A percentile compares a stretch with the other conserved stretches of the same genome.
Evolutionary conservation across 2,113 vertebrate species (phyloP).

Genomic region (Apaloderma vittatum): DNA sequence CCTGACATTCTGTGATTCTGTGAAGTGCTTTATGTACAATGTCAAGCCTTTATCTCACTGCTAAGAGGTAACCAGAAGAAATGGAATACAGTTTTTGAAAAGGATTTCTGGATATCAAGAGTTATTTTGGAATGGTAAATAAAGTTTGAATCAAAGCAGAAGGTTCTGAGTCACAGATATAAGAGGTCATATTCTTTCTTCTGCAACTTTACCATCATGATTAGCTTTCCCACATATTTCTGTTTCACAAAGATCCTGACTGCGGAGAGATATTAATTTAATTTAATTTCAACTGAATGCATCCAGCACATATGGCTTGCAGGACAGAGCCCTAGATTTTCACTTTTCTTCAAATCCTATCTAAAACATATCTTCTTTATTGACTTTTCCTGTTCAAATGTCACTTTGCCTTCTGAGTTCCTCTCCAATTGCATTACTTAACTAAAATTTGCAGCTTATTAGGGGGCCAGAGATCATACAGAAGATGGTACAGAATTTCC

Average conservation of each 20-base stretch:
- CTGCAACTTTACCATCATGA: neutral
- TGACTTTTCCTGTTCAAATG: conserved; percentile 9
- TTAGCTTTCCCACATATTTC: neutral
- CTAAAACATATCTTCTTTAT: neutral
- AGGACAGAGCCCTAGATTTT: neutral
- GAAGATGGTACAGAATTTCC: neutral
- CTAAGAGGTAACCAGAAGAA: neutral
- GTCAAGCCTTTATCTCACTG: neutral
- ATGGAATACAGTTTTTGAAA: neutral
- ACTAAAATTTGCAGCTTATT: neutral
- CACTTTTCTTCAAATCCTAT: neutral
- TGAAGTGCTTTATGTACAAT: neutral
- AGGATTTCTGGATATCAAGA: neutral
- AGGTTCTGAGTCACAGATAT: conserved; percentile 34
- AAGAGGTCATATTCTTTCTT: conserved; percentile 35
- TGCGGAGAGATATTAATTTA: neutral
- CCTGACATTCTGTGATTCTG: too few species aligned
- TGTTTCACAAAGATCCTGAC: neutral
- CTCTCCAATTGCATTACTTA: neutral
- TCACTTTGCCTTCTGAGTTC: neutral
- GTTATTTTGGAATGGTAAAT: conserved; percentile 29
- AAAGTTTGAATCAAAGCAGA: conserved; percentile 45
- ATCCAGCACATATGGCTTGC: neutral
- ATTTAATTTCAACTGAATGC: neutral
- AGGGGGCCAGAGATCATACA: neutral